Conservation (phyloP, 2,113 vertebrate genomes). For the Thalassarche chlororhynchos region DNA sequence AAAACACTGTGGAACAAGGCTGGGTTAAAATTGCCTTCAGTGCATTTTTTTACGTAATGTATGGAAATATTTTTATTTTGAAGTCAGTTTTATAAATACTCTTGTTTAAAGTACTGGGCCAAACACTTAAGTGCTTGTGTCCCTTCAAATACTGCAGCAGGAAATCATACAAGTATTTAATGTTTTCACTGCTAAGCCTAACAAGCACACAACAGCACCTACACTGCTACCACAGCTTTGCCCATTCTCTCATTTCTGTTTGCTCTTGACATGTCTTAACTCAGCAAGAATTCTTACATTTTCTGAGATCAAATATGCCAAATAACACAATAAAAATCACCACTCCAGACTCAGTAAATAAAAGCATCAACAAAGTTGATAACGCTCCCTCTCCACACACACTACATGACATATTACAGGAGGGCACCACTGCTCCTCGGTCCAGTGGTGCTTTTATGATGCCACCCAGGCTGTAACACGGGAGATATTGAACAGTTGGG, state of each 20-base stretch:
- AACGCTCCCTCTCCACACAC: background rate
- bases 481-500: background rate
- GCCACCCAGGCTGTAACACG: background rate
- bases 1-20: background rate
- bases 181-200: background rate
- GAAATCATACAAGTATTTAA: background rate
- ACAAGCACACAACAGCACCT: background rate
- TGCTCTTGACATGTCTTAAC: background rate
- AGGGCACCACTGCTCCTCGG: background rate
- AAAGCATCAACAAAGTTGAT: background rate
- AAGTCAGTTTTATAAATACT: background rate
- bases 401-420: rapidly evolving
- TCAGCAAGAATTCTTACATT: background rate
- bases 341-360: background rate
- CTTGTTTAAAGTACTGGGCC: background rate
- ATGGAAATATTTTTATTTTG: background rate
- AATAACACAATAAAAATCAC: background rate
- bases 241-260: background rate
- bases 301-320: background rate
- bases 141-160: background rate
- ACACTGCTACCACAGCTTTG: background rate
- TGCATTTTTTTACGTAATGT: background rate
- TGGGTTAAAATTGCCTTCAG: background rate
- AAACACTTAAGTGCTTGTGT: background rate
- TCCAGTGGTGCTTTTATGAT: background rate